Conservation (phyloP, 1,140 invertebrate species). For the Drosophila seguyi region DNA sequence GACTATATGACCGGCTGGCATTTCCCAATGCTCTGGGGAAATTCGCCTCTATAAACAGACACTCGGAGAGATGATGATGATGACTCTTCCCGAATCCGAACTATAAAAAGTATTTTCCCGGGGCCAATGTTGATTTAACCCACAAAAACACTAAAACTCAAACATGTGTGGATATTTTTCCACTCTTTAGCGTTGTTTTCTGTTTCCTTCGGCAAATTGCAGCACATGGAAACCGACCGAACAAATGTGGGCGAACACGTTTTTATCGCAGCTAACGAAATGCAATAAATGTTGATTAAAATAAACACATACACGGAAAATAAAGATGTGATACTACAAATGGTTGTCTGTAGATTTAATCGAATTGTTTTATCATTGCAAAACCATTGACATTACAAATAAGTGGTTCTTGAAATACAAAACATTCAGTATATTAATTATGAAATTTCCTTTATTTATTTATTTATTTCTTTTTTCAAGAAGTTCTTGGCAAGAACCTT, state of each 20-base stretch:
- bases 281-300: slow-evolving; percentile 83
- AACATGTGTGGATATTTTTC: slow-evolving; percentile 70
- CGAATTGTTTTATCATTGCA: too few relatives aligned
- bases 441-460: too few relatives aligned
- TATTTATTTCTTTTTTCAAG: too few relatives aligned
- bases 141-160: slow-evolving; percentile 68
- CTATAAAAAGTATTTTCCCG: slow-evolving; percentile 63
- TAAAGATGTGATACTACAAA: not conserved
- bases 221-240: slow-evolving; percentile 46
- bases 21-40: slow-evolving; percentile 32
- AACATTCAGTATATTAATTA: too few relatives aligned
- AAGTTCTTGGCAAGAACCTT: too few relatives aligned
- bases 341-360: not conserved
- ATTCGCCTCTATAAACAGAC: slow-evolving; percentile 34
- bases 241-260: slow-evolving; percentile 81
- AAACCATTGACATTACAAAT: too few relatives aligned
- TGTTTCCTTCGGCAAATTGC: slow-evolving; percentile 57
- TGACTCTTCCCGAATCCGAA: slow-evolving; percentile 26
- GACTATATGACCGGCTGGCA: not conserved
- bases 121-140: slow-evolving; percentile 66
- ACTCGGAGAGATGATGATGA: slow-evolving; percentile 23
- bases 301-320: slow-evolving; percentile 56
- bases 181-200: slow-evolving; percentile 16
- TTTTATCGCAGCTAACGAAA: slow-evolving; percentile 78
- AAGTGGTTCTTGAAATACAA: too few relatives aligned